phyloP scores from a whole-genome alignment of 2,888 invertebrate genomes.

The Lepidocyrtinus sp. region DNA sequence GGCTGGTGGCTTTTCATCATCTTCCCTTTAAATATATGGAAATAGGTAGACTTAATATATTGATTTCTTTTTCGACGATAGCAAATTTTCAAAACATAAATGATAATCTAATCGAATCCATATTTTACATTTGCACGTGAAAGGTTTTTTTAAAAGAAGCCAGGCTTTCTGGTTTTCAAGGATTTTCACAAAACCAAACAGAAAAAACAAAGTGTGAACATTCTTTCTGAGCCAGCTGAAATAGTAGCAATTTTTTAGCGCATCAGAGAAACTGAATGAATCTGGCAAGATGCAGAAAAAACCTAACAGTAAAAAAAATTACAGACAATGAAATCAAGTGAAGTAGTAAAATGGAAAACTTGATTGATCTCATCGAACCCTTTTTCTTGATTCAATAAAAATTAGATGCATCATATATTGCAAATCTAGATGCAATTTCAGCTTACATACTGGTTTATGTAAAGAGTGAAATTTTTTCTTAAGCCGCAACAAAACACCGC shows the following conservation, averaged over 20 bases:
- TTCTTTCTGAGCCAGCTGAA: background rate
- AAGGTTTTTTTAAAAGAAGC: background rate
- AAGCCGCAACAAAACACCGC: too few species aligned
- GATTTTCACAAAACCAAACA: background rate
- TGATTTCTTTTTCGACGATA: background rate
- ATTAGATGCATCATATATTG: background rate
- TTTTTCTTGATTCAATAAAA: background rate
- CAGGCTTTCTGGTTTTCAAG: background rate
- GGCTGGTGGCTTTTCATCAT: background rate
- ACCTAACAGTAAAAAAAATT: background rate
- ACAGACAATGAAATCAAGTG: background rate
- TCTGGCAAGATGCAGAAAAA: background rate
- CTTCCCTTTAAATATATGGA: background rate
- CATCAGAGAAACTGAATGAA: background rate
- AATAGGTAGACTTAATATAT: background rate
- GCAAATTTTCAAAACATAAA: background rate
- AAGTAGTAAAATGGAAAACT: constrained; percentile 46
- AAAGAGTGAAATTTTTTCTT: constrained; percentile 33
- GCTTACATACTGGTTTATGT: constrained; percentile 26
- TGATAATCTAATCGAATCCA: background rate
- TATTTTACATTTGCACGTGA: background rate
- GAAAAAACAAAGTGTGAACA: background rate
- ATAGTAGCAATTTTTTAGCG: background rate
- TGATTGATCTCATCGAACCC: constrained; percentile 41
- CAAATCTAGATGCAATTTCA: background rate